These are phyloP conservation scores for Agrilus biguttatus DNA, from an alignment of 2,888 invertebrate genomes.

Conservation along the genomic window DNA sequence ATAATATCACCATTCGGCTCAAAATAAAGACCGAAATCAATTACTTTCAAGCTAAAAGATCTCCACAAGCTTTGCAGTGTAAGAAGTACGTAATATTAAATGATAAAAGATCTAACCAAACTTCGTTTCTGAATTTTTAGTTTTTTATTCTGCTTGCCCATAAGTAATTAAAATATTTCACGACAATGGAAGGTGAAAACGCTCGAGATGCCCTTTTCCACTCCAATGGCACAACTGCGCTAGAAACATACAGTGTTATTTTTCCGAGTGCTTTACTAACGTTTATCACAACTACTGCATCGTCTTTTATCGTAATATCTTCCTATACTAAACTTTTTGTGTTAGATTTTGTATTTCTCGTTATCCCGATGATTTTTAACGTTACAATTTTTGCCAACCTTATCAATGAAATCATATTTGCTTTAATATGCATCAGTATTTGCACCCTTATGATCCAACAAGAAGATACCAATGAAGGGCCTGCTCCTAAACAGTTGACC, in stretches of 20 bases:
- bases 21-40: no score
- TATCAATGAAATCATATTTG: conserved; percentile 16
- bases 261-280: conserved; percentile 23
- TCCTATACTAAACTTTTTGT: conserved; percentile 20
- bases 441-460: conserved; percentile 4
- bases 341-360: conserved; percentile 41
- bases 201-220: conserved; percentile 40
- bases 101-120: background rate
- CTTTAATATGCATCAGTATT: conserved; percentile 10
- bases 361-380: conserved; percentile 39
- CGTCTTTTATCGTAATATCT: conserved; percentile 13
- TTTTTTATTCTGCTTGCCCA: conserved; percentile 1
- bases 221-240: conserved; percentile 37
- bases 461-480: background rate
- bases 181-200: conserved; percentile 1
- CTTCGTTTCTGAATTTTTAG: no score
- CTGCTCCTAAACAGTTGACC: background rate
- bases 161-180: no score
- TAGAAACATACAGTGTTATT: conserved; percentile 32
- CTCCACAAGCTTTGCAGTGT: no score
- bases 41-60: no score
- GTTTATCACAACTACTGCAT: conserved; percentile 19
- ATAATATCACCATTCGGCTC: background rate
- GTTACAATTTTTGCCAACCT: conserved; percentile 38
- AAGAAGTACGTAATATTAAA: no score